Evolutionary conservation across 1,140 invertebrate genomes (phyloP).

Genomic region (Drosophila suzukii): DNA sequence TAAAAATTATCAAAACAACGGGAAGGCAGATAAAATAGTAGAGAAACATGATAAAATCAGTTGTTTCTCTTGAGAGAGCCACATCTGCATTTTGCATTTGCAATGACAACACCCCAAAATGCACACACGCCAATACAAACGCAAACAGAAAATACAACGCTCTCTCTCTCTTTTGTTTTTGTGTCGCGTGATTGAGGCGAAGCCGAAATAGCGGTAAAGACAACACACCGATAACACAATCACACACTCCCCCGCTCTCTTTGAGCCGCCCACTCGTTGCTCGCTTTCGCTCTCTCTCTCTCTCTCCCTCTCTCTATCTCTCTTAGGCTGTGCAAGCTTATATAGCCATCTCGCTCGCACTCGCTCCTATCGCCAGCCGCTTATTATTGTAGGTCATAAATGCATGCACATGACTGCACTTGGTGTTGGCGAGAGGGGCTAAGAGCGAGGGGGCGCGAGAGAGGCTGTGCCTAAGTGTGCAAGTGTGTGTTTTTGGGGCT

Average conservation of each 20-base stretch:
- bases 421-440: slow-evolving; percentile 1
- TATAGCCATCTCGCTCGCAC: slow-evolving; percentile 43
- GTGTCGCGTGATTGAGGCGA: slow-evolving; percentile 43
- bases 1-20: neutral
- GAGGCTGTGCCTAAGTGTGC: slow-evolving; percentile 6
- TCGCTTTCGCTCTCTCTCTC: slow-evolving; percentile 8
- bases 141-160: slow-evolving; percentile 29
- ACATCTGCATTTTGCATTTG: slow-evolving; percentile 32
- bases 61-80: neutral
- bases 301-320: slow-evolving; percentile 10
- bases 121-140: slow-evolving; percentile 31
- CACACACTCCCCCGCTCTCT: slow-evolving; percentile 11
- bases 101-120: slow-evolving; percentile 51
- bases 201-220: slow-evolving; percentile 44
- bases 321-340: slow-evolving; percentile 7
- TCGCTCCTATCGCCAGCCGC: slow-evolving; percentile 15
- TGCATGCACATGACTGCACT: slow-evolving; percentile 71
- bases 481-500: slow-evolving; percentile 21
- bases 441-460: slow-evolving; percentile 6
- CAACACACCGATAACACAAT: slow-evolving; percentile 37
- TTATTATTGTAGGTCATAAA: slow-evolving; percentile 77
- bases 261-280: slow-evolving; percentile 15
- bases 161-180: slow-evolving; percentile 26
- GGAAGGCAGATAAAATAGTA: neutral
- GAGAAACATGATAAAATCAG: neutral